Evolutionary conservation across 2,888 invertebrate species (phyloP).

Genomic region (Alloscopus bannaensis): DNA sequence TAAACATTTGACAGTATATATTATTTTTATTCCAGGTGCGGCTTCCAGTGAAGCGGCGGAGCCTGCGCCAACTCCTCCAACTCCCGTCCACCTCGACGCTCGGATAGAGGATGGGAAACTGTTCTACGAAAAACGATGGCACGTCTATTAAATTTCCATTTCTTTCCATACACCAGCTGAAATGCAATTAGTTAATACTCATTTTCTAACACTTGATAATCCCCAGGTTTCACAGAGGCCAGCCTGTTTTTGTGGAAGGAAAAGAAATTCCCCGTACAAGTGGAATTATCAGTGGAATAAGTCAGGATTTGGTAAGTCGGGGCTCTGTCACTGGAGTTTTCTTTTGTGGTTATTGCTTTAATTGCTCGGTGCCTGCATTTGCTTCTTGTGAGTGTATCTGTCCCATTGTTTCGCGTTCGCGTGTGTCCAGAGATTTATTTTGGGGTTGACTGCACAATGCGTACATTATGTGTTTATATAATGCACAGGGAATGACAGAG

Average conservation of each 20-base stretch:
- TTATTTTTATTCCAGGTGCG: constrained; percentile 1
- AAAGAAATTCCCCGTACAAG: constrained; percentile 88
- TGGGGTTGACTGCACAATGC: no score
- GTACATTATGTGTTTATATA: no score
- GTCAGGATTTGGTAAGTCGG: constrained; percentile 87
- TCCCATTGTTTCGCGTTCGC: no score
- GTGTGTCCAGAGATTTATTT: no score
- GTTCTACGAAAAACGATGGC: constrained; percentile 94
- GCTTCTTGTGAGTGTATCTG: no score
- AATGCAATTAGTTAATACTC: not conserved
- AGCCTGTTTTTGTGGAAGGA: constrained; percentile 93
- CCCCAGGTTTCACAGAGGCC: constrained; percentile 90
- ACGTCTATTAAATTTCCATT: constrained; percentile 63
- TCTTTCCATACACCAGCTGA: no score
- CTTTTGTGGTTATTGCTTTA: constrained; percentile 19
- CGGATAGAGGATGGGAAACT: constrained; percentile 96
- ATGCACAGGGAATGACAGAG: no score
- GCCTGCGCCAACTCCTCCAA: constrained; percentile 7
- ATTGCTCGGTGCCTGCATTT: no score
- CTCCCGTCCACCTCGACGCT: constrained; percentile 80
- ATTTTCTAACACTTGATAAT: no score
- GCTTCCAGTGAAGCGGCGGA: constrained; percentile 18
- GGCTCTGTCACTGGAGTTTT: not conserved
- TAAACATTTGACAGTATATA: not conserved
- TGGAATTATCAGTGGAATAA: constrained; percentile 93